Evolutionary conservation across 2,888 invertebrate species (phyloP).

Genomic region (Hymenopus coronatus): DNA sequence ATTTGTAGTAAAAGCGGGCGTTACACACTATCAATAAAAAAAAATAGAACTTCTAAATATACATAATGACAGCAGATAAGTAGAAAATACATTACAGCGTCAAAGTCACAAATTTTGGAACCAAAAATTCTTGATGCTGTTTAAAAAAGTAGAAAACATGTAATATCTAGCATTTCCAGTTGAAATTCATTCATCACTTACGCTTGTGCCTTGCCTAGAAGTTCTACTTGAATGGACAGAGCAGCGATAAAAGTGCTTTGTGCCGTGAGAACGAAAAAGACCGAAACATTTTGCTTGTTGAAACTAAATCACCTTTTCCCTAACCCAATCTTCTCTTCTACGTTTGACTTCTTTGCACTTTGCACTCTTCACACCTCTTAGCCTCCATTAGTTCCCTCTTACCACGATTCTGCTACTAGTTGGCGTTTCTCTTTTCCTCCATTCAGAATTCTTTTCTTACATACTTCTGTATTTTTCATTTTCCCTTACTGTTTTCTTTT

Average conservation of each 20-base stretch:
- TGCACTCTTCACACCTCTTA: not conserved
- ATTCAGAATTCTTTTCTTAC: not conserved
- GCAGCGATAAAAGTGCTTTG: not conserved
- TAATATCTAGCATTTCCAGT: too few relatives aligned
- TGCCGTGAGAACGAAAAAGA: not conserved
- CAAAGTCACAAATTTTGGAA: too few relatives aligned
- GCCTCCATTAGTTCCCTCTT: not conserved
- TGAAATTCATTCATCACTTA: too few relatives aligned
- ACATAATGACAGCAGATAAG: too few relatives aligned
- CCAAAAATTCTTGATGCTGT: too few relatives aligned
- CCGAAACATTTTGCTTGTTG: not conserved
- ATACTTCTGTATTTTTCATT: not conserved
- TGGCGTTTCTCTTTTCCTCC: not conserved
- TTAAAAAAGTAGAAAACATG: too few relatives aligned
- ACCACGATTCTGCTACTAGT: not conserved
- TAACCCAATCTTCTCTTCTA: not conserved
- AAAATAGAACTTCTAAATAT: too few relatives aligned
- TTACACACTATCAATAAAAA: too few relatives aligned
- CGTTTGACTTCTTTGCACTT: not conserved
- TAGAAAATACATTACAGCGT: too few relatives aligned
- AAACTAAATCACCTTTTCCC: not conserved
- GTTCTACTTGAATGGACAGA: not conserved
- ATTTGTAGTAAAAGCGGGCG: too few relatives aligned
- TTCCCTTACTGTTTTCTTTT: not conserved
- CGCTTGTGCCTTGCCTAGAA: too few relatives aligned